These are phyloP conservation scores for Magallana nippona DNA, from an alignment of 2,888 invertebrate species.

Conservation along the genomic window DNA sequence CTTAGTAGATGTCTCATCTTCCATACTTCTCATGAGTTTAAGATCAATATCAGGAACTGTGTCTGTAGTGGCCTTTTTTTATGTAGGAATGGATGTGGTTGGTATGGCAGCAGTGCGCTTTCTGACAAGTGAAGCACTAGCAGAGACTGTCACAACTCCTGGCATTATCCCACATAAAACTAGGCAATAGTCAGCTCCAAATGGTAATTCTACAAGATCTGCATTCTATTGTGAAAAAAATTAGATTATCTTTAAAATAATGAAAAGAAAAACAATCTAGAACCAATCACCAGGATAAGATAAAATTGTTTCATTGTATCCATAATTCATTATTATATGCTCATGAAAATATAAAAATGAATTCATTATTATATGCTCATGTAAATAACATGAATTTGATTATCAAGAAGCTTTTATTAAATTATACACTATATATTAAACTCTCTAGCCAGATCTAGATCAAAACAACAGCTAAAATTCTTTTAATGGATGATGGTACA, in stretches of 20 bases:
- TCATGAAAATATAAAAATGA: neutral
- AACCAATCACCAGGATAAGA: no score
- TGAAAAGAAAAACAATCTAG: no score
- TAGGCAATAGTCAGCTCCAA: neutral
- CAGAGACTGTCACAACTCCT: neutral
- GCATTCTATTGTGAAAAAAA: no score
- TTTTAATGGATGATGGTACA: neutral
- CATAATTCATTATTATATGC: neutral
- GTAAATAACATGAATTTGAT: neutral
- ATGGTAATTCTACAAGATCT: no score
- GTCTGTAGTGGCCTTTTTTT: neutral
- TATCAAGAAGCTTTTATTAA: neutral
- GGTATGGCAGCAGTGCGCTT: neutral
- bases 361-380: neutral
- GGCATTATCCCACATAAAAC: conserved; percentile 6
- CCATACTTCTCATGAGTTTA: neutral
- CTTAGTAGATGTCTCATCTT: neutral
- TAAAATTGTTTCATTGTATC: neutral
- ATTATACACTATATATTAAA: neutral
- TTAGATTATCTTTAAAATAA: no score
- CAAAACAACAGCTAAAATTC: neutral
- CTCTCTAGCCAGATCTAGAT: neutral
- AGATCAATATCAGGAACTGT: neutral
- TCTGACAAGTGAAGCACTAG: conserved; percentile 9
- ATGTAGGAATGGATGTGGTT: neutral